A percentile compares a stretch with the other conserved stretches of the same genome.
phyloP scores from a whole-genome alignment of 1,140 invertebrate species.

The Papilio polytes region DNA sequence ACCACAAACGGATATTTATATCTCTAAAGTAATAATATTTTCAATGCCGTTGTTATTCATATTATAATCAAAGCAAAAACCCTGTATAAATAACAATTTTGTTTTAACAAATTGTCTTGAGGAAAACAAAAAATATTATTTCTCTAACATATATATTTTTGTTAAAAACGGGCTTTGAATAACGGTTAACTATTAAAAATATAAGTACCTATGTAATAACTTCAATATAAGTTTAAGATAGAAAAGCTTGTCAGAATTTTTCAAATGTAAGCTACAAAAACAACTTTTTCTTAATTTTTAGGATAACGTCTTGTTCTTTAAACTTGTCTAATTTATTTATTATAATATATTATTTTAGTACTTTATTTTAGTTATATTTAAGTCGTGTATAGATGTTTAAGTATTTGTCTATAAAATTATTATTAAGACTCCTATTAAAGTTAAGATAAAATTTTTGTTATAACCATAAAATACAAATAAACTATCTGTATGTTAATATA shows the following conservation, averaged over 20 bases:
- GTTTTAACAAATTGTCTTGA: too few species aligned
- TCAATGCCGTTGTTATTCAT: background rate
- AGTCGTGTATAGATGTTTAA: background rate
- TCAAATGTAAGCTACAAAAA: background rate
- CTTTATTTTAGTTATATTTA: background rate
- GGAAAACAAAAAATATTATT: too few species aligned
- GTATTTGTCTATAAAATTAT: background rate
- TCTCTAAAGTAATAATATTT: background rate
- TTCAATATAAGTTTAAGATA: background rate
- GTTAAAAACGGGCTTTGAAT: background rate
- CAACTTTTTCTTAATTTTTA: background rate
- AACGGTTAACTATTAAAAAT: too few species aligned
- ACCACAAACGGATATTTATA: slow-evolving; percentile 2
- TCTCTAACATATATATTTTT: too few species aligned
- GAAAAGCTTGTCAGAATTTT: background rate
- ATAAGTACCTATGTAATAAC: background rate
- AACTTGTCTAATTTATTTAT: background rate
- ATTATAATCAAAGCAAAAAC: background rate
- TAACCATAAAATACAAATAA: slow-evolving; percentile 6
- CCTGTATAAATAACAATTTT: too few species aligned
- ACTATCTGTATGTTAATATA: background rate
- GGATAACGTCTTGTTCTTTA: background rate
- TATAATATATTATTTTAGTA: background rate
- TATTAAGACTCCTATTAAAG: background rate
- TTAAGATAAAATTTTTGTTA: background rate